Conservation (phyloP, 2,888 invertebrate species). For the Microctonus brassicae region DNA sequence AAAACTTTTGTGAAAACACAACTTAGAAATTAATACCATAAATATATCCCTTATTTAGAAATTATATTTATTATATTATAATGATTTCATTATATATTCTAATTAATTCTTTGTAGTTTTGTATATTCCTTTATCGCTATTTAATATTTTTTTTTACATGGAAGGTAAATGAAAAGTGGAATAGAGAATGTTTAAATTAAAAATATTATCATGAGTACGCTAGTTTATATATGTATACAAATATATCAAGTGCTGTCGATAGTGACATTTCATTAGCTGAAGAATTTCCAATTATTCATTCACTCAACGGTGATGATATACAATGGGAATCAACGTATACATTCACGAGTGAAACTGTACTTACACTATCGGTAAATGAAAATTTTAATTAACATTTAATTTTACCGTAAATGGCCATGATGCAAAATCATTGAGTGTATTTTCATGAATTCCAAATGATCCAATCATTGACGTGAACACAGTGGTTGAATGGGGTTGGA, state of each 20-base stretch:
- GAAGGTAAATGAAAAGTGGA: not conserved
- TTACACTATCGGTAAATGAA: not conserved
- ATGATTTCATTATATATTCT: too few species aligned
- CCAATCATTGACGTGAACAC: not conserved
- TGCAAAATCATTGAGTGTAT: not conserved
- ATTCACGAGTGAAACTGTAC: not conserved
- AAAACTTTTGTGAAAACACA: not conserved
- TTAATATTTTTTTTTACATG: not conserved
- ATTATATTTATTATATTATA: not conserved
- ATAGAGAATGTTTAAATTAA: not conserved
- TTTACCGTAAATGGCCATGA: not conserved
- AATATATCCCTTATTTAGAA: not conserved
- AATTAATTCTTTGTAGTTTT: not conserved
- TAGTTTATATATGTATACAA: not conserved
- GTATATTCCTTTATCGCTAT: not conserved
- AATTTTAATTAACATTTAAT: constrained; percentile 12
- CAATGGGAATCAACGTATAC: not conserved
- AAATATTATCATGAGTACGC: not conserved
- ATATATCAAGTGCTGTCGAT: not conserved
- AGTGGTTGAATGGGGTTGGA: not conserved
- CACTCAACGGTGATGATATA: not conserved
- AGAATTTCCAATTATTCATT: not conserved
- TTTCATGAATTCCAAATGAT: not conserved
- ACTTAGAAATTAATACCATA: not conserved
- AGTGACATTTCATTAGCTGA: not conserved